Conservation (phyloP, 2,113 vertebrate genomes). For the Hoplias malabaricus region DNA sequence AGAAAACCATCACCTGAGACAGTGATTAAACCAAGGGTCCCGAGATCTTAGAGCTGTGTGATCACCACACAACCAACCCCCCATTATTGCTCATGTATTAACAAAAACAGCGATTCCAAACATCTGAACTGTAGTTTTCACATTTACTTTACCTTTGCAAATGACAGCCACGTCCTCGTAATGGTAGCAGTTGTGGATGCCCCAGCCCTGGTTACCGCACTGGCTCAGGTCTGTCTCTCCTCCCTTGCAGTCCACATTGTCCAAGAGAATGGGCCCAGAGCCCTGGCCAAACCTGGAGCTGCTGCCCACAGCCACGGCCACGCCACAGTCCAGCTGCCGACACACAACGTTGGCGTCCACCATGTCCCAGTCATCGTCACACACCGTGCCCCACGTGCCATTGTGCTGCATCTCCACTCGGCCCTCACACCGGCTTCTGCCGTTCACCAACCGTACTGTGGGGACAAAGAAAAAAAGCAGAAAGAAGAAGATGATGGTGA, state of each 20-base stretch:
- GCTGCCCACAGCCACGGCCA: slow-evolving; percentile 74
- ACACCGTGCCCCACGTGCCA: slow-evolving; percentile 89
- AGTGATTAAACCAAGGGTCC: too few relatives aligned
- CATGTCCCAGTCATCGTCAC: slow-evolving; percentile 95
- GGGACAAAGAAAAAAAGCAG: not conserved
- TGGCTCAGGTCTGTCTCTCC: slow-evolving; percentile 81
- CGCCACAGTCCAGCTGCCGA: slow-evolving; percentile 85
- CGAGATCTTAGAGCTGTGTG: too few relatives aligned
- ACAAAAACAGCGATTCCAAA: too few relatives aligned
- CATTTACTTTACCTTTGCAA: slow-evolving; percentile 79
- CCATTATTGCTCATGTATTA: too few relatives aligned
- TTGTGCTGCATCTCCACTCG: slow-evolving; percentile 87
- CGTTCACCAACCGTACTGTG: slow-evolving; percentile 85
- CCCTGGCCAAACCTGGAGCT: slow-evolving; percentile 87
- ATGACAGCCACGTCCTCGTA: slow-evolving; percentile 90
- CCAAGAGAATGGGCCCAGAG: slow-evolving; percentile 83
- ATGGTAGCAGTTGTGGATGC: slow-evolving; percentile 96
- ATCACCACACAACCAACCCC: too few relatives aligned
- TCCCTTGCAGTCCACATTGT: slow-evolving; percentile 93
- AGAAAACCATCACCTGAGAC: too few relatives aligned
- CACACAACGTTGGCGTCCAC: slow-evolving; percentile 93
- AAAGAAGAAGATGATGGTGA: not conserved
- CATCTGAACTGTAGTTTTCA: not conserved
- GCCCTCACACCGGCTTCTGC: slow-evolving; percentile 83
- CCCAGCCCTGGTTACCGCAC: slow-evolving; percentile 89